Evolutionary conservation across 2,888 invertebrate species (phyloP), one percentile per base, ranked within the genome.

Genomic region (Meandrusa payeni): DNA sequence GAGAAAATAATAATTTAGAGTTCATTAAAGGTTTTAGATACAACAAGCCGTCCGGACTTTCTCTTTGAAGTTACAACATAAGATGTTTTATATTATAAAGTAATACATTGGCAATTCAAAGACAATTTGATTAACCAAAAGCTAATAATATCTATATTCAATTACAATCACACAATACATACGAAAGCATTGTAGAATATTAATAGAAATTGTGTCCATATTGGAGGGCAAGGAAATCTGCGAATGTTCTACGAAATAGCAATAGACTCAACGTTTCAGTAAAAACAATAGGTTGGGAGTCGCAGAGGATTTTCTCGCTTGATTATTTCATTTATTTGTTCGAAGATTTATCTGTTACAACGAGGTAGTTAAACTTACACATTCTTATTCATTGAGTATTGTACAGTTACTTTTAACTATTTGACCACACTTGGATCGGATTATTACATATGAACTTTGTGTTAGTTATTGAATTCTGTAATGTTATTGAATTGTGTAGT

Each of bases 261-360:
- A 20, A 33, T 41, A 33, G 24, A 33, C 27, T 32, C 33, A 41
- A 34, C 11, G 29, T 26, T 36, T 29, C 28, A 36, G 23, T 24
- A 42, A 36, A 42, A 36, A 42, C 36, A 42, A 42, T 29, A 15
- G 36, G 12, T 24, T 36, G 24, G 15, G 23, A 29, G 23, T 36
- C 36, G 28, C 29, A 15, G 29, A 24, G 11, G 41, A 29, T 42
- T 36, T 23, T 36, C 36, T 31, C 29, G 23, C 36, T 34, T 20
- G 22, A 23, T 39, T 29, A 39, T 39, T 27, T 15, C 29, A 28
- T 42, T 42, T 15, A 36, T 12, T 29, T 26, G 19, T 27, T 33
- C 27, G 20, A 27, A 7, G 13, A 32, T 7, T 11, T 22, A 29
- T 31, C 29, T 19, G 33, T 41, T 41, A 20, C 19, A 9, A 13